A percentile compares a stretch with the other conserved stretches of the same genome.
These are phyloP conservation scores for Aethina tumida DNA, from an alignment of 1,140 invertebrate species.

Conservation along the genomic window DNA sequence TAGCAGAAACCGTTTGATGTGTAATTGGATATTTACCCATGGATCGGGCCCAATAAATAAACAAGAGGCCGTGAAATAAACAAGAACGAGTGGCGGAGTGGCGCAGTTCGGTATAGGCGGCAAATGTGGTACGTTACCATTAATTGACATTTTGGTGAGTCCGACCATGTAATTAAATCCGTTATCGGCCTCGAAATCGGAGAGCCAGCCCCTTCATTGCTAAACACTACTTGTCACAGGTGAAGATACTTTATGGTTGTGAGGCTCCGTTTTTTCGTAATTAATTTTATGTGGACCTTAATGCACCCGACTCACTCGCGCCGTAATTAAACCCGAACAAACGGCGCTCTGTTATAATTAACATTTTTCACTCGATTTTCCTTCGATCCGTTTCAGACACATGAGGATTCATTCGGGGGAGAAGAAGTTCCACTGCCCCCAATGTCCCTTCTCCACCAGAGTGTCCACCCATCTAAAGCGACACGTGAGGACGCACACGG, in stretches of 20 bases:
- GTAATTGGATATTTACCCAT: constrained; percentile 9
- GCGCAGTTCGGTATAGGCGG: no score
- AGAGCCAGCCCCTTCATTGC: constrained; percentile 5
- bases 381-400: constrained; percentile 39
- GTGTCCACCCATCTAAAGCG: constrained; percentile 61
- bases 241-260: no score
- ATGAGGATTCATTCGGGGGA: constrained; percentile 41
- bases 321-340: not conserved
- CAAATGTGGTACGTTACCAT: constrained; percentile 10
- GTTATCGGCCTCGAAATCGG: constrained; percentile 24
- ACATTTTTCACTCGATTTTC: not conserved
- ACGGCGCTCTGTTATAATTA: not conserved
- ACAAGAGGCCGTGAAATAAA: constrained; percentile 16
- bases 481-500: constrained; percentile 67
- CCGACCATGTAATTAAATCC: constrained; percentile 25
- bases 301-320: not conserved
- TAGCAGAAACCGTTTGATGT: no score
- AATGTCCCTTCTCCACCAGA: constrained; percentile 55
- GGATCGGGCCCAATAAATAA: constrained; percentile 9
- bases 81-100: constrained; percentile 16
- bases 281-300: not conserved
- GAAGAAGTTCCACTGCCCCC: constrained; percentile 48
- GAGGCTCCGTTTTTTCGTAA: not conserved
- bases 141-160: constrained; percentile 23
- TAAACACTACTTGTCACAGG: no score